Percentiles rank a stretch among this genome's conserved stretches.
phyloP scores from a whole-genome alignment of 2,888 invertebrate species.

The Camponotus fellah region DNA sequence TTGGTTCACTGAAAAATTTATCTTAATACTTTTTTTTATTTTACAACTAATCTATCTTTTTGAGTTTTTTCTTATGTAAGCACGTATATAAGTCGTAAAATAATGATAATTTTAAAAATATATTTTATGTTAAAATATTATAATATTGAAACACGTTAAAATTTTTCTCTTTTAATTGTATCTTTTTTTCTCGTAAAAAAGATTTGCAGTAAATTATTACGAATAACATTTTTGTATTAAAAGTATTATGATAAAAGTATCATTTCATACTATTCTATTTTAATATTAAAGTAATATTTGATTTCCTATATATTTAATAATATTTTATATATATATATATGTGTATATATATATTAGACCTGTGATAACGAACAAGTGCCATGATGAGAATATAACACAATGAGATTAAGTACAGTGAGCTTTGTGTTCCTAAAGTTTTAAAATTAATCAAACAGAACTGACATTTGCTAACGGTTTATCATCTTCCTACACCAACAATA shows the following conservation, averaged over 20 bases:
- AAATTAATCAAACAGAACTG: conserved; percentile 31
- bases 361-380: not conserved
- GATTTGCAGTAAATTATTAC: not conserved
- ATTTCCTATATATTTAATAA: not conserved
- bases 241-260: not conserved
- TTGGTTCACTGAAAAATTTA: not conserved
- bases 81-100: not conserved
- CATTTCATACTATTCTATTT: conserved; percentile 3
- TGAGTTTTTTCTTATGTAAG: not conserved
- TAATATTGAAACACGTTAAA: not conserved
- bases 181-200: not conserved
- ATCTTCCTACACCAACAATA: not conserved
- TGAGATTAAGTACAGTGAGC: not conserved
- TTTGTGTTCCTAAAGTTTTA: not conserved
- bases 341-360: not conserved
- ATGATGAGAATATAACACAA: conserved; percentile 10
- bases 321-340: not conserved
- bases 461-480: not conserved
- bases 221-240: not conserved
- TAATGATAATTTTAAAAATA: not conserved
- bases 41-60: not conserved
- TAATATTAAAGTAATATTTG: not conserved
- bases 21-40: not conserved
- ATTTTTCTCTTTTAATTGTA: not conserved
- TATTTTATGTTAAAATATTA: not conserved